A percentile compares a stretch with the other conserved stretches of the same genome.
Evolutionary conservation across 1,140 invertebrate genomes (phyloP).

Genomic region (Scaptomyza hsui): DNA sequence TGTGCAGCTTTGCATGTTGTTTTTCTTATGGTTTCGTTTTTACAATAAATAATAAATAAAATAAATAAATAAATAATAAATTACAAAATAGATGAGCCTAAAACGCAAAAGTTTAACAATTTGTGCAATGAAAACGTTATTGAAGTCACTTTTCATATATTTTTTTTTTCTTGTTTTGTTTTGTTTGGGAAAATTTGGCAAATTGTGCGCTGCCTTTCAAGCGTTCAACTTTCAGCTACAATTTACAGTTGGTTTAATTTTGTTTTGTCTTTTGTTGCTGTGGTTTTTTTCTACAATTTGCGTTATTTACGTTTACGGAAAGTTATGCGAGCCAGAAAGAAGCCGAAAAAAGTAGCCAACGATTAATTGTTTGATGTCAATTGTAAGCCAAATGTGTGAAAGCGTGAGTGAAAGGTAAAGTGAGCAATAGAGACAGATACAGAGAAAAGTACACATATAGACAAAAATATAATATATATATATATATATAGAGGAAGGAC

Average conservation of each 20-base stretch:
- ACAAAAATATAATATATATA: slow-evolving; percentile 18
- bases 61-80: slow-evolving; percentile 82
- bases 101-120: slow-evolving; percentile 75
- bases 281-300: slow-evolving; percentile 56
- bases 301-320: slow-evolving; percentile 74
- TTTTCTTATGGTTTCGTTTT: slow-evolving; percentile 56
- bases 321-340: slow-evolving; percentile 66
- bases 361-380: slow-evolving; percentile 54
- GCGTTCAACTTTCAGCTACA: slow-evolving; percentile 81
- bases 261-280: slow-evolving; percentile 13
- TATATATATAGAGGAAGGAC: slow-evolving; percentile 33
- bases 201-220: slow-evolving; percentile 76
- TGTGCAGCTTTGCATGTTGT: slow-evolving; percentile 50
- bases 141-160: slow-evolving; percentile 44
- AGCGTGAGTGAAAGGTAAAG: slow-evolving; percentile 60
- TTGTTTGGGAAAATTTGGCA: slow-evolving; percentile 26
- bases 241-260: slow-evolving; percentile 56
- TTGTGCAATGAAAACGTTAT: slow-evolving; percentile 48
- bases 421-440: slow-evolving; percentile 55
- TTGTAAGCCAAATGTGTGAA: slow-evolving; percentile 78
- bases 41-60: slow-evolving; percentile 80
- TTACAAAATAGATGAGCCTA: slow-evolving; percentile 79
- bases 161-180: slow-evolving; percentile 27
- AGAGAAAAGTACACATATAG: slow-evolving; percentile 23
- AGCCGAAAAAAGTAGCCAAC: slow-evolving; percentile 42